Evolutionary conservation across 1,140 invertebrate species (phyloP), one percentile per base, ranked within the genome.

Genomic region (Lasioglossum albipes): DNA sequence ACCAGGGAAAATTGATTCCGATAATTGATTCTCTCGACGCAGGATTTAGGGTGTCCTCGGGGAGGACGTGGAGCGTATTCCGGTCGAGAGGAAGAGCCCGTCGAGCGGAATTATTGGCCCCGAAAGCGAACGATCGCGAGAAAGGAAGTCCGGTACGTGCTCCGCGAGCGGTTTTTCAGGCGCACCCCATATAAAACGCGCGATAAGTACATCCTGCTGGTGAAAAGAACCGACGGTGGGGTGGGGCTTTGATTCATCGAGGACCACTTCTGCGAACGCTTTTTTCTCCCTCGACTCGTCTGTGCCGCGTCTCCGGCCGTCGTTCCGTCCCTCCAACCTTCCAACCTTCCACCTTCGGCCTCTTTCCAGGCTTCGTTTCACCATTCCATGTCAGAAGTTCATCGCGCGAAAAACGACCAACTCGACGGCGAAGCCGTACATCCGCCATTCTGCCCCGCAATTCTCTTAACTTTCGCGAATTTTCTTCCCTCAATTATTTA

Each of bases 191-290:
- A 77, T 70, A 70, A 62, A 86, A 57, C 42, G 59, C 27, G 65
- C 73, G 80, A 85, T 77, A 72, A 86, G 79, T 86, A 61, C 45
- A 78, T 59, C 61, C 54, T 31, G 49, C 20, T 5, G 52, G 31
- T 75, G 66, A 73, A 82, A 70, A 81, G 73, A 70, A 62, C 70
- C 62, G 13, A 22, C 36, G 42, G 41, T 0, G 74, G 67, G 74
- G 68, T 62, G 62, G 36, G 36, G 71, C 65, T 83, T 85, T 83
- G 85, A 85, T 85, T 86, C 84, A 77, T 83, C 81, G 76, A 86
- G 84, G 83, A 85, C 80, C 85, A 86, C 85, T 86, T 86, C 64
- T 75, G 52, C 57, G 64, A 79, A 85, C 61, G 73, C 68, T 76
- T 73, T 27, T 77, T 77, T 77, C 20, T 73, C 22, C 68, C 73